Evolutionary conservation across 2,113 vertebrate species (phyloP).

Genomic region (Myxocyprinus asiaticus): DNA sequence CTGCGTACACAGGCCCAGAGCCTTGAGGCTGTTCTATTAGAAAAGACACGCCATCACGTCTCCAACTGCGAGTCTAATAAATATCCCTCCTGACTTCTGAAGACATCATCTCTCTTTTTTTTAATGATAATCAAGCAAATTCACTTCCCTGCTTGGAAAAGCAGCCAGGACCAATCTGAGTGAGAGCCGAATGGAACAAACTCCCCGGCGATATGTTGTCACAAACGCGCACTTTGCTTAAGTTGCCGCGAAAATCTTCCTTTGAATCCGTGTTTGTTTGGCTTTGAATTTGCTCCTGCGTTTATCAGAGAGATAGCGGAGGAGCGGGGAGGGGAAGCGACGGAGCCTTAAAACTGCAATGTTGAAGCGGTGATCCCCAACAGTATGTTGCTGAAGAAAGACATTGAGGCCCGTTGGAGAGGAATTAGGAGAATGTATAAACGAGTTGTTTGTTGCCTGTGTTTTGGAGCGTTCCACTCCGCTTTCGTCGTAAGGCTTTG

Average conservation of each 20-base stretch:
- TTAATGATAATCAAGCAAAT: constrained; percentile 44
- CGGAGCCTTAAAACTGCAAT: constrained; percentile 59
- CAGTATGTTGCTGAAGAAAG: constrained; percentile 57
- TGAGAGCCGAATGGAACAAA: constrained; percentile 29
- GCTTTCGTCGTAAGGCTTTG: constrained; percentile 68
- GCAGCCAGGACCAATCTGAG: constrained; percentile 31
- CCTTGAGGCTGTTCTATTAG: constrained; percentile 25
- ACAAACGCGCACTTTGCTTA: constrained; percentile 38
- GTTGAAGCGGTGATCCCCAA: constrained; percentile 47
- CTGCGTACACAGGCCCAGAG: constrained; percentile 29
- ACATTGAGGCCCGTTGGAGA: constrained; percentile 57
- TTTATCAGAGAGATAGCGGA: constrained; percentile 47
- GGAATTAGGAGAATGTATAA: constrained; percentile 66
- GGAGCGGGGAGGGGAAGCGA: constrained; percentile 26
- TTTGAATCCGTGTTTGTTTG: constrained; percentile 52
- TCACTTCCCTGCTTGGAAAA: constrained; percentile 22
- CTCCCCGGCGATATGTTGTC: constrained; percentile 46
- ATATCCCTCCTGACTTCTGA: constrained; percentile 25
- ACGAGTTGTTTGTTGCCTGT: constrained; percentile 67
- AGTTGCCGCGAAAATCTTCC: constrained; percentile 42
- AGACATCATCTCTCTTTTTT: constrained; percentile 34
- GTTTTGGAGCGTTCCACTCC: constrained; percentile 62
- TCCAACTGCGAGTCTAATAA: constrained; percentile 4
- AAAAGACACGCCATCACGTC: constrained; percentile 29
- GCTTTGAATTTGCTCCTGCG: constrained; percentile 50